Evolutionary conservation across 1,140 invertebrate species (phyloP).

Genomic region (Mactra quadrangularis): DNA sequence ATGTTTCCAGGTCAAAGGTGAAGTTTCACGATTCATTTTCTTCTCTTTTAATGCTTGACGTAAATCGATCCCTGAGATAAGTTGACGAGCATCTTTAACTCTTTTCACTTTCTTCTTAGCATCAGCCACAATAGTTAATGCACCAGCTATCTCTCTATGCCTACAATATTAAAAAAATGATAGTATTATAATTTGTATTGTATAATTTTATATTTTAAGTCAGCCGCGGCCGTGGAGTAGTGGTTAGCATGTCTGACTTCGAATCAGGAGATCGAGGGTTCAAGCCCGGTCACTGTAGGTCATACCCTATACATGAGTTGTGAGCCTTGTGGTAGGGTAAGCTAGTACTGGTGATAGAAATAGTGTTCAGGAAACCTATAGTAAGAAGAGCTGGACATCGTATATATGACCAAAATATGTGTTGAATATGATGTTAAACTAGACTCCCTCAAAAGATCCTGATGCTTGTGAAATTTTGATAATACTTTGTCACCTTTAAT

Average conservation of each 20-base stretch:
- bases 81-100: conserved; percentile 51
- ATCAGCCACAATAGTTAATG: conserved; percentile 50
- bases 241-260: no score
- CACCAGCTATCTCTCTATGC: conserved; percentile 48
- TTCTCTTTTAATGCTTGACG: conserved; percentile 39
- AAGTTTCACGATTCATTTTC: conserved; percentile 40
- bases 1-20: conserved; percentile 28
- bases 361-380: no score
- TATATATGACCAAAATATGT: no score
- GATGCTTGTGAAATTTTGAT: no score
- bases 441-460: no score
- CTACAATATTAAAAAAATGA: neutral
- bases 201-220: neutral
- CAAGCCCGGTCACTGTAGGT: no score
- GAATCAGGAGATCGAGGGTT: no score
- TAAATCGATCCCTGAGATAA: conserved; percentile 48
- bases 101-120: conserved; percentile 47
- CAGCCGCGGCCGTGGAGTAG: no score
- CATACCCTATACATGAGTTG: no score
- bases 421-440: neutral
- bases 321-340: neutral
- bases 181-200: neutral
- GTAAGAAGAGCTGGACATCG: no score
- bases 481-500: no score
- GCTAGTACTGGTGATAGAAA: no score